Conservation (phyloP, 2,888 invertebrate species). For the Neocrepidodera transversa region DNA sequence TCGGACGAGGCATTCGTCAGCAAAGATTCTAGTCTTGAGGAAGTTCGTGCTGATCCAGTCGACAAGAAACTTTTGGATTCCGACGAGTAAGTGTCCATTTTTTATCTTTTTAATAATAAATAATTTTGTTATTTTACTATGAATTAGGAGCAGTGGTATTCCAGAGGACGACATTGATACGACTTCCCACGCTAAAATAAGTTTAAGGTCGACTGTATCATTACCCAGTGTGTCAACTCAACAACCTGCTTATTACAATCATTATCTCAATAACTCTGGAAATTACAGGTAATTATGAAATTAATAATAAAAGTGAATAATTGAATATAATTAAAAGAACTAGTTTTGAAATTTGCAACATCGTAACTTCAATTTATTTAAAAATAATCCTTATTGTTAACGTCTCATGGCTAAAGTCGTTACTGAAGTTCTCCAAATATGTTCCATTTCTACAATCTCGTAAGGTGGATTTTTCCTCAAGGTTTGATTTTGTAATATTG, state of each 20-base stretch:
- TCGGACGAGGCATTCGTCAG: conserved; percentile 63
- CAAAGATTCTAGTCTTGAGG: conserved; percentile 66
- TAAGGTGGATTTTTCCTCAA: too few species aligned
- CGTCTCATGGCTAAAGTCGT: too few species aligned
- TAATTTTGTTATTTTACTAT: conserved; percentile 6
- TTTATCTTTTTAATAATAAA: conserved; percentile 11
- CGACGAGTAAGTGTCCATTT: conserved; percentile 60
- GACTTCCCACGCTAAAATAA: conserved; percentile 48
- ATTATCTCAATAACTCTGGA: conserved; percentile 37
- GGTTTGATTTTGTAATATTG: too few species aligned
- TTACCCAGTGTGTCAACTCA: conserved; percentile 57
- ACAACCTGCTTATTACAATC: conserved; percentile 40
- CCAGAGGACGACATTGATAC: conserved; percentile 65
- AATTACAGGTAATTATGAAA: conserved; percentile 40
- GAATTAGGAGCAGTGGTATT: conserved; percentile 64
- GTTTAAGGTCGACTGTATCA: conserved; percentile 59
- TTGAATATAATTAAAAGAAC: too few species aligned
- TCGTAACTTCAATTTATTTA: too few species aligned
- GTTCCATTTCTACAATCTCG: too few species aligned
- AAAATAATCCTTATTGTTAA: too few species aligned
- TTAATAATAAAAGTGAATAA: too few species aligned
- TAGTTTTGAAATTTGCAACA: too few species aligned
- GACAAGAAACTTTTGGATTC: conserved; percentile 51
- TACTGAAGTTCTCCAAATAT: too few species aligned
- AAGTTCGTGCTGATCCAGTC: conserved; percentile 48